Percentiles rank a stretch among this genome's conserved stretches.
Conservation (phyloP, 1,140 invertebrate genomes). For the Adoxophyes honmai region DNA sequence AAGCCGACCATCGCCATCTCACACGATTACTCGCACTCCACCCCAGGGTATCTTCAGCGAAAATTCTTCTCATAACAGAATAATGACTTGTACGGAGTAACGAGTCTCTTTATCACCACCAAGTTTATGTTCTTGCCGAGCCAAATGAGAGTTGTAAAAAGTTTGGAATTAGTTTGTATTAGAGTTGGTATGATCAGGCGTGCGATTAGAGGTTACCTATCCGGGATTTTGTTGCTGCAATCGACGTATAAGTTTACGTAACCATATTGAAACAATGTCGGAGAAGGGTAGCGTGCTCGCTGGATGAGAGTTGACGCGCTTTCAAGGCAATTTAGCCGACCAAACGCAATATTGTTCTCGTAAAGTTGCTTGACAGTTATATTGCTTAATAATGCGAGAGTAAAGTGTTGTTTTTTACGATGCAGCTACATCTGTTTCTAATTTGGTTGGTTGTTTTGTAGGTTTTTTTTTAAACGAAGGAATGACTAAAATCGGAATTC, state of each 20-base stretch:
- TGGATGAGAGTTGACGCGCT: background rate
- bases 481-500: too few species aligned
- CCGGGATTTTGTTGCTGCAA: background rate
- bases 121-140: conserved; percentile 18
- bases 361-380: background rate
- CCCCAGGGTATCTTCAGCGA: conserved; percentile 19
- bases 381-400: background rate
- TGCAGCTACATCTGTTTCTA: too few species aligned
- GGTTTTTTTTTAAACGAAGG: too few species aligned
- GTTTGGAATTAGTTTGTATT: conserved; percentile 9
- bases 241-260: background rate
- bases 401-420: background rate
- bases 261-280: background rate
- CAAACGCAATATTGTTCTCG: background rate
- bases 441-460: too few species aligned
- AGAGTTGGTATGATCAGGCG: background rate
- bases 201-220: background rate
- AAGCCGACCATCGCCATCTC: conserved; percentile 26
- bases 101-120: conserved; percentile 18
- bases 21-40: conserved; percentile 20
- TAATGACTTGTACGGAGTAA: conserved; percentile 23
- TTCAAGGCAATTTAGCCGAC: conserved; percentile 7
- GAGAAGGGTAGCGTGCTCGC: background rate
- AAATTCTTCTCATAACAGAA: conserved; percentile 26
- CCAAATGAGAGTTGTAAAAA: conserved; percentile 16